phyloP scores from a whole-genome alignment of 2,113 vertebrate species.

The Aptenodytes forsteri region DNA sequence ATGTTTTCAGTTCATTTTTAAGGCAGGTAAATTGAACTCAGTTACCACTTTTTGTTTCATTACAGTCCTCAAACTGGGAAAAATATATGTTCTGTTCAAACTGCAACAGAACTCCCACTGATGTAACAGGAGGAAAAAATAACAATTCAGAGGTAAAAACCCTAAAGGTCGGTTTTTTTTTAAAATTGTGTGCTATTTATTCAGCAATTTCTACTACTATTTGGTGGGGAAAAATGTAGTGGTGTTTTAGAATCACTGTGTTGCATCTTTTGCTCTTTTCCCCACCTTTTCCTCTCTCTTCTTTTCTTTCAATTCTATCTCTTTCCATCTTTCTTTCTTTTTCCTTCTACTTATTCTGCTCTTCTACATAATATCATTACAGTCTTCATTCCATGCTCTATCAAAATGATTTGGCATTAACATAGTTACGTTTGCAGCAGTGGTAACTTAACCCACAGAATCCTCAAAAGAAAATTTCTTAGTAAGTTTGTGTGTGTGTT shows the following conservation, averaged over 20 bases:
- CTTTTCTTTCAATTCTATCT: not conserved
- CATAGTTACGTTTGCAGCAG: not conserved
- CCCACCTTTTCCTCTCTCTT: not conserved
- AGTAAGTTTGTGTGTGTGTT: not conserved
- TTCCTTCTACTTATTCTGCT: not conserved
- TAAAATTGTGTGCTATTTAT: not conserved
- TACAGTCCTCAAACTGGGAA: not conserved
- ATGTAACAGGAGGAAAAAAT: not conserved
- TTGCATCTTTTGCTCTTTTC: not conserved
- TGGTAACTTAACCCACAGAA: not conserved
- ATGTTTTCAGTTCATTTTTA: not conserved
- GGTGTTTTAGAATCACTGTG: not conserved
- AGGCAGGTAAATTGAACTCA: not conserved
- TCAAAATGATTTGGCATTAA: not conserved
- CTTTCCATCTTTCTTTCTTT: not conserved
- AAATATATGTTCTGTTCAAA: not conserved
- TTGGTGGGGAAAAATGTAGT: not conserved
- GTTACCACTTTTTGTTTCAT: not conserved
- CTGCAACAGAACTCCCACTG: not conserved
- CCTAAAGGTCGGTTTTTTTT: not conserved
- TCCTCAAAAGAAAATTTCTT: not conserved
- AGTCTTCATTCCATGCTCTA: not conserved
- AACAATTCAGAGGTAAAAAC: not conserved
- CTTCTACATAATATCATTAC: not conserved
- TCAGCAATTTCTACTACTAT: not conserved